Evolutionary conservation across 2,113 vertebrate species (phyloP), one percentile per base, ranked within the genome.

Genomic region (Quiscalus mexicanus): DNA sequence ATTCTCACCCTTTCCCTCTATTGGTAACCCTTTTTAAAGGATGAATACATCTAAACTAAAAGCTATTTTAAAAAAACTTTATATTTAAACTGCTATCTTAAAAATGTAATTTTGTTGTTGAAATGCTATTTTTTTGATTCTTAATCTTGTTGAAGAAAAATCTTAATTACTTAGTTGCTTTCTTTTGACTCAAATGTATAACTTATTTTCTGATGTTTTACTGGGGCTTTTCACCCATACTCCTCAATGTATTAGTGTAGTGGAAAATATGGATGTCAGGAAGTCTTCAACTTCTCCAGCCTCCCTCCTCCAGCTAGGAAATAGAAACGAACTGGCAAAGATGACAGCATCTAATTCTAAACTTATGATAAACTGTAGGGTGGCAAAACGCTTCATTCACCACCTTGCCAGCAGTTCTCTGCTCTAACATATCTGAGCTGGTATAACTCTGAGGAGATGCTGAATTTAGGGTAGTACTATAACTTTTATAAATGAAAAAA

Each of bases 371-470:
- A 67, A 33, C 33, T 25, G 12, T 49, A 24, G 19, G 2, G 9
- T 73, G 39, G 55, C 6, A 80, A 60, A 81, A 22, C 2, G 1
- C 41, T 76, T 41, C 2, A 33, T 59, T 71, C 10, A 35, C 10
- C 1, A 3, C 22, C 20, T 87, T 56, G 28, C 10, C 44, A 25
- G 45, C 50, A 42, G 3, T 56, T 89, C 8, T 90, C 33, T 92
- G 30, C 25, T 78, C 11, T 77, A 33, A 20, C n/a, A 14, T 70
- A 31, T 31, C 50, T 55, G 53, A 70, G 27, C 27, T 78, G 18
- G 11, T 74, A 11, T 30, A 87, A 23, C 27, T 0, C 27, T 0
- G 0, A 73, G 53, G 20, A 67, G 49, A 16, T 2, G 10, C 44
- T 68, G 24, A 82, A 31, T 60, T 84, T 59, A 41, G 42, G 14